Conservation (phyloP, 2,888 invertebrate genomes). For the Nephrocerus scutellatus region DNA sequence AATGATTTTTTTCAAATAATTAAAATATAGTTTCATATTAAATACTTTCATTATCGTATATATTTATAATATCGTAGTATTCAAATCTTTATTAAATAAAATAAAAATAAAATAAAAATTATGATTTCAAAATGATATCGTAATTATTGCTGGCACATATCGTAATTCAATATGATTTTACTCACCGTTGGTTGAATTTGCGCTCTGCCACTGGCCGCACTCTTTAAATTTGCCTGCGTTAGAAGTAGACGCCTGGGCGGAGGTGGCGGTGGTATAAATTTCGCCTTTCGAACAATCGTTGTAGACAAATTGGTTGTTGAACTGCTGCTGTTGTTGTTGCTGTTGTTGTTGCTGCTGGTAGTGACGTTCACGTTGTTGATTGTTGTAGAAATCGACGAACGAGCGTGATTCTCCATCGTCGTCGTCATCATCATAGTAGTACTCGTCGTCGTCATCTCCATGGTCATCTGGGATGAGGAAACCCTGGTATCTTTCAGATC, state of each 20-base stretch:
- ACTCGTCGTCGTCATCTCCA: slow-evolving; percentile 43
- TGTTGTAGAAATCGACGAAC: slow-evolving; percentile 54
- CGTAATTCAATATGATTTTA: slow-evolving; percentile 3
- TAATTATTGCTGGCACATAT: too few relatives aligned
- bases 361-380: slow-evolving; percentile 53
- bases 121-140: too few relatives aligned
- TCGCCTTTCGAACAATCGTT: slow-evolving; percentile 26
- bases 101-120: too few relatives aligned
- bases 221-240: slow-evolving; percentile 41
- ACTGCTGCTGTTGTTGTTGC: slow-evolving; percentile 21
- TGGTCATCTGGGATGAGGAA: slow-evolving; percentile 45
- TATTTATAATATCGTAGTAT: too few relatives aligned
- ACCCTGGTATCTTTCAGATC: slow-evolving; percentile 26
- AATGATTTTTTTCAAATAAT: too few relatives aligned
- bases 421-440: slow-evolving; percentile 36
- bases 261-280: slow-evolving; percentile 38
- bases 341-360: slow-evolving; percentile 27
- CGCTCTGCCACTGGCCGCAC: slow-evolving; percentile 21
- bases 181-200: slow-evolving; percentile 29
- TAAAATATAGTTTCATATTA: too few relatives aligned
- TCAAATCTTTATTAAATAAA: too few relatives aligned
- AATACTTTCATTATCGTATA: too few relatives aligned
- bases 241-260: slow-evolving; percentile 45
- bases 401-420: slow-evolving; percentile 51
- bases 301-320: slow-evolving; percentile 15